A percentile compares a stretch with the other conserved stretches of the same genome.
These are phyloP conservation scores for Pseudochirops corinnae DNA, from an alignment of 2,797 vertebrate species.

Conservation along the genomic window DNA sequence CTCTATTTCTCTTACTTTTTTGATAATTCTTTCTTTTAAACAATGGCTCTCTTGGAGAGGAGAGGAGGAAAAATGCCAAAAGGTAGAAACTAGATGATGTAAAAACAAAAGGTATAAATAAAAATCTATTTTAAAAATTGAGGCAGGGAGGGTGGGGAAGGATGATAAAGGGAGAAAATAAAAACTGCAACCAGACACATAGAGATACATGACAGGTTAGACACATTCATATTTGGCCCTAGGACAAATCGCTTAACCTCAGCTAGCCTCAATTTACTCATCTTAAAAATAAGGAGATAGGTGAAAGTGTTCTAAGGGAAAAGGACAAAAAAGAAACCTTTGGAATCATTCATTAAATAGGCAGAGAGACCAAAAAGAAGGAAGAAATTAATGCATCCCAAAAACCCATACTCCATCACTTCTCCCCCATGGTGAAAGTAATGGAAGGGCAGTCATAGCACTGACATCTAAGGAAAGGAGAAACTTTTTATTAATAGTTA, in stretches of 20 bases:
- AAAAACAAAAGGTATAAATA: not conserved
- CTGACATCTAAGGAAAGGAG: not conserved
- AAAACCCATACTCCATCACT: not conserved
- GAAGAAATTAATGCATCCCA: not conserved
- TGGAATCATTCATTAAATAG: conserved; percentile 48
- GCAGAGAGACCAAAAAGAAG: conserved; percentile 20
- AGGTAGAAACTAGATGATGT: not conserved
- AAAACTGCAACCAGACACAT: not conserved
- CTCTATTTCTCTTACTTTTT: not conserved
- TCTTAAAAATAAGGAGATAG: not conserved
- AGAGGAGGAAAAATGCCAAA: not conserved
- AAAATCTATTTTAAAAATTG: not conserved
- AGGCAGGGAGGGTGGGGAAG: not conserved
- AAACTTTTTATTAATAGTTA: not conserved
- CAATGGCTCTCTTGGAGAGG: not conserved
- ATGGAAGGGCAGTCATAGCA: not conserved
- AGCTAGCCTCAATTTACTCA: not conserved
- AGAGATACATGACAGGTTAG: not conserved
- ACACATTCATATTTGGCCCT: not conserved
- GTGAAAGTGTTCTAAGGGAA: not conserved
- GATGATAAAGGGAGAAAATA: conserved; percentile 13
- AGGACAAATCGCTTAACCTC: not conserved
- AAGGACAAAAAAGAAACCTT: conserved; percentile 16
- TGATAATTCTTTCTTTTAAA: not conserved
- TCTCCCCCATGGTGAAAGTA: not conserved